A percentile compares a stretch with the other conserved stretches of the same genome.
Evolutionary conservation across 30 jellyfish, hydroid and myxozoan species (phyloP).

Genomic region (Haliclystus octoradiatus): DNA sequence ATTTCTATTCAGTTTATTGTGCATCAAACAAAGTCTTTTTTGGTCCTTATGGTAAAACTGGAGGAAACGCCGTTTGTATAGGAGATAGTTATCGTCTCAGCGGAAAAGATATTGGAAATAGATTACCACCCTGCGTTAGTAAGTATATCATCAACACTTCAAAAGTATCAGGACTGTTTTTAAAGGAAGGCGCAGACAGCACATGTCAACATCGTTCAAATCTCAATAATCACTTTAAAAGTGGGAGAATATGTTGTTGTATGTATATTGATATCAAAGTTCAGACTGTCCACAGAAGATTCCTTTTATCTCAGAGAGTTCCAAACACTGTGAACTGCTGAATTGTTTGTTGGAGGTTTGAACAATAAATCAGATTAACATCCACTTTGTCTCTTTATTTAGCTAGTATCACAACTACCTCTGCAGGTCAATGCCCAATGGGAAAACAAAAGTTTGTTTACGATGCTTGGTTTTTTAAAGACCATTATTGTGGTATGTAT

Average conservation of each 20-base stretch:
- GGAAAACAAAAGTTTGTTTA: conserved; percentile 36
- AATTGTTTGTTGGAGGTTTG: no score
- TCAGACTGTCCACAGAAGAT: no score
- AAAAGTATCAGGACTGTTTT: no score
- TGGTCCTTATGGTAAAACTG: conserved; percentile 34
- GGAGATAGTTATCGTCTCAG: background rate
- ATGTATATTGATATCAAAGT: no score
- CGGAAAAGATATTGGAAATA: conserved; percentile 25
- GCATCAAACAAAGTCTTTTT: conserved; percentile 7
- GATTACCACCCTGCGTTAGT: conserved; percentile 74
- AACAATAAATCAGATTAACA: background rate
- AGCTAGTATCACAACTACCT: background rate
- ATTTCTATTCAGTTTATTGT: conserved; percentile 23
- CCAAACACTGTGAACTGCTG: no score
- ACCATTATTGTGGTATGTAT: conserved; percentile 59
- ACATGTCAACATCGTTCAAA: no score
- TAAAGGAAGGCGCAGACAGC: no score
- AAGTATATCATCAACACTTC: conserved; percentile 24
- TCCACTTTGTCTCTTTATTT: background rate
- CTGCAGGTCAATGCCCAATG: conserved; percentile 31
- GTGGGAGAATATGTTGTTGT: no score
- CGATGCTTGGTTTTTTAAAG: conserved; percentile 23
- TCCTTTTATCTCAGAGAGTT: no score
- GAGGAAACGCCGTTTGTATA: background rate
- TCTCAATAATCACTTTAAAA: no score